Percentiles rank a stretch among this genome's conserved stretches.
Evolutionary conservation across 2,888 invertebrate species (phyloP).

Genomic region (Cerceris ruficornis): DNA sequence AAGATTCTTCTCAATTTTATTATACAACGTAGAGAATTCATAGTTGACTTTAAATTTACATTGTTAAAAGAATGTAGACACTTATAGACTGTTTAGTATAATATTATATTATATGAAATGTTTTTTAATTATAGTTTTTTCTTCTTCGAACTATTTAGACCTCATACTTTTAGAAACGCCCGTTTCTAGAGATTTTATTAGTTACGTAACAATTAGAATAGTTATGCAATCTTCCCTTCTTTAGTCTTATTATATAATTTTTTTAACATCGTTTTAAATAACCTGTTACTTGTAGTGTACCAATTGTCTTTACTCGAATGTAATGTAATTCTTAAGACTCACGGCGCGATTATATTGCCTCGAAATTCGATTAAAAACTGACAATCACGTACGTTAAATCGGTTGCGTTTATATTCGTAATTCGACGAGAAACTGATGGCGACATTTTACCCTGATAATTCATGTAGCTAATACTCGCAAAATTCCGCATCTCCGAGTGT

Average conservation of each 20-base stretch:
- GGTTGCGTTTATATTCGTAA: neutral
- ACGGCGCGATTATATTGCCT: neutral
- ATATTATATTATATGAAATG: neutral
- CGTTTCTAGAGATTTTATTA: too few species aligned
- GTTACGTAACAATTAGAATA: too few species aligned
- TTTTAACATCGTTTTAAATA: neutral
- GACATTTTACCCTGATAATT: slow-evolving; percentile 39
- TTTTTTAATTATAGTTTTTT: neutral
- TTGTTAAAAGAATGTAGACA: neutral
- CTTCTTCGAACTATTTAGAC: too few species aligned
- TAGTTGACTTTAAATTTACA: neutral
- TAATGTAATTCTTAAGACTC: slow-evolving; percentile 10
- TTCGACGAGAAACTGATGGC: slow-evolving; percentile 41
- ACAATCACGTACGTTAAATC: slow-evolving; percentile 34
- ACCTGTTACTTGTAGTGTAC: too few species aligned
- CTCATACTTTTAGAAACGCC: too few species aligned
- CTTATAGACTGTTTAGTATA: neutral
- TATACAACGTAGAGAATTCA: too few species aligned
- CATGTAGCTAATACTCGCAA: slow-evolving; percentile 44
- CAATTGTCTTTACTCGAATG: neutral
- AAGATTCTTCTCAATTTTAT: too few species aligned
- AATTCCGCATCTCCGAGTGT: slow-evolving; percentile 23
- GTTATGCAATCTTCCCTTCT: neutral
- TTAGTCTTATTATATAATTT: neutral
- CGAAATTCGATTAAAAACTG: slow-evolving; percentile 10